phyloP scores from a whole-genome alignment of 2,888 invertebrate species.

The Mesorhabditis sp. region DNA sequence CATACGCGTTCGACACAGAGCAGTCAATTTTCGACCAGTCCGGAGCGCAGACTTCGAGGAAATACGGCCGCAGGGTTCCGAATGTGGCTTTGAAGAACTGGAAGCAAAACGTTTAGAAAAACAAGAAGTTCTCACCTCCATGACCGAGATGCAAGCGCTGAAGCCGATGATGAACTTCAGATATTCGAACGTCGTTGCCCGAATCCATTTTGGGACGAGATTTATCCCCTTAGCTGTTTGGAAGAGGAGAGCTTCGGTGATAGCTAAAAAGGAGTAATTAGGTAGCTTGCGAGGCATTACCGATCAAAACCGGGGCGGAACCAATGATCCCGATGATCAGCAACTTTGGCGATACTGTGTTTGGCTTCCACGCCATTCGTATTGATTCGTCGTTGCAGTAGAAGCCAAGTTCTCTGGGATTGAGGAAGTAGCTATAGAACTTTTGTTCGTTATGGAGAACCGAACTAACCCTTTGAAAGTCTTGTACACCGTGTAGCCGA shows the following conservation, averaged over 20 bases:
- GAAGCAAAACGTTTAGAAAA: background rate
- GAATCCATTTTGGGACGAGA: background rate
- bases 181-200: background rate
- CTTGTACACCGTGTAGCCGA: background rate
- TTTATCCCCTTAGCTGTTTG: background rate
- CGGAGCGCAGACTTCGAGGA: slow-evolving; percentile 81
- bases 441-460: background rate
- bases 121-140: background rate
- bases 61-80: slow-evolving; percentile 88
- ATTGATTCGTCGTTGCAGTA: background rate
- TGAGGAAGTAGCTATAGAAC: background rate
- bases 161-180: slow-evolving; percentile 6
- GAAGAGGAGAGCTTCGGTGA: slow-evolving; percentile 1
- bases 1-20: slow-evolving; percentile 20
- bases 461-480: slow-evolving; percentile 2
- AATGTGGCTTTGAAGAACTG: slow-evolving; percentile 64
- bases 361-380: background rate
- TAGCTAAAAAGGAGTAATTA: background rate
- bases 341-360: background rate
- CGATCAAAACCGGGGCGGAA: background rate
- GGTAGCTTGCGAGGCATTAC: background rate
- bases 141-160: slow-evolving; percentile 4
- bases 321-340: background rate
- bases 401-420: background rate
- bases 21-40: slow-evolving; percentile 47